Evolutionary conservation across 2,797 vertebrate species (phyloP), one percentile per base, ranked within the genome.

Genomic region (Microhierax caerulescens): DNA sequence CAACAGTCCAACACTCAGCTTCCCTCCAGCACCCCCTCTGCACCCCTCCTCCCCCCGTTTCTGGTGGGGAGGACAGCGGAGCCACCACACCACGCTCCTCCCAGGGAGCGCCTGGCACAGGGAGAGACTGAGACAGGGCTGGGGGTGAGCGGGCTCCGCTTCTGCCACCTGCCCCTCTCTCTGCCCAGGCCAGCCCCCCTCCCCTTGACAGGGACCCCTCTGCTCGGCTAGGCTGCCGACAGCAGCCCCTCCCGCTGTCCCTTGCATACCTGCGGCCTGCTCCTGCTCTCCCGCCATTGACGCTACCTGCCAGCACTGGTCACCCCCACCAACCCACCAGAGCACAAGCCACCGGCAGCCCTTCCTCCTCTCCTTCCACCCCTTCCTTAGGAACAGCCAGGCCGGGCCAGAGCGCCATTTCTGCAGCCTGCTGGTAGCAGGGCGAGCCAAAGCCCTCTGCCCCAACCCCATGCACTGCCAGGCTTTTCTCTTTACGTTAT

Each of bases 101-200:
- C 43, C 28, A 30, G 11, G 34, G 43, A 85, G 22, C 7, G 15
- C 5, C 22, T 5, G 9, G 32, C 30, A 59, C 30, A 37, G 9
- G 9, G 50, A 18, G 47, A 45, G 18, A 8, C 47, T 12, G 45
- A 28, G 30, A 68, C 0, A 1, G 18, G 23, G 65, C 21, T 19
- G 30, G 54, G 5, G 5, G 7, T 5, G 4, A 47, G 2, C 0
- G 0, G 37, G 28, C 43, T 65, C 41, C 1, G 0, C 18, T 83
- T 47, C 45, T 61, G 41, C 2, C 0, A 30, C 9, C 43, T n/a
- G n/a, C 19, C 11, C 32, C 24, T 56, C 7, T 16, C 16, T 11
- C 73, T 27, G 41, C 16, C 23, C 59, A 47, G 24, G 27, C 39
- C 23, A 64, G 24, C 11, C 7, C 15, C 0, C 0, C 34, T 14